Conservation (phyloP, 2,888 invertebrate genomes). For the Leptopilina syphax region DNA sequence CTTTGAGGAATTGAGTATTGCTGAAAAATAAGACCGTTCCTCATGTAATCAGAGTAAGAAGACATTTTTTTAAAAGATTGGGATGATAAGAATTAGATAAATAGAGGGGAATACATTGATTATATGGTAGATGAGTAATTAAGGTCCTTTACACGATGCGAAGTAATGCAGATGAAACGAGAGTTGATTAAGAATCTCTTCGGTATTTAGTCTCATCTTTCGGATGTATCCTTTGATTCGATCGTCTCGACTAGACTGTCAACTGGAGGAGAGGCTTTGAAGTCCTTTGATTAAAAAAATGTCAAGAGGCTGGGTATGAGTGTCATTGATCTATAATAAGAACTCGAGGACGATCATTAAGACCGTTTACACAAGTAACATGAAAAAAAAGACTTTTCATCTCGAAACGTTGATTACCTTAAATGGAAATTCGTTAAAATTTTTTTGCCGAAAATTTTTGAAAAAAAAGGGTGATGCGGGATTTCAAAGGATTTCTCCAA, state of each 20-base stretch:
- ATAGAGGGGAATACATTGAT: constrained; percentile 44
- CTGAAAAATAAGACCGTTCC: no score
- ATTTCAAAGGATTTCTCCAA: no score
- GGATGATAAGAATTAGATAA: not conserved
- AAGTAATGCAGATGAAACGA: constrained; percentile 45
- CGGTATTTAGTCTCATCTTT: constrained; percentile 56
- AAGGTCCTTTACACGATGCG: constrained; percentile 50
- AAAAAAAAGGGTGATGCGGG: no score
- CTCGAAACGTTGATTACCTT: not conserved
- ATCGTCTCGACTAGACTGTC: constrained; percentile 60
- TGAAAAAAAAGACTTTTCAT: constrained; percentile 38
- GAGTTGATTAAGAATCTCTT: constrained; percentile 66
- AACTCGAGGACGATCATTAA: constrained; percentile 30
- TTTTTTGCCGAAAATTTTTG: not conserved
- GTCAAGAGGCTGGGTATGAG: constrained; percentile 48
- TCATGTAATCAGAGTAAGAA: no score
- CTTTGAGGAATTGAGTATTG: no score
- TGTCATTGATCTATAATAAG: constrained; percentile 41
- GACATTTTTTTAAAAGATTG: not conserved
- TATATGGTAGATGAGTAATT: constrained; percentile 53
- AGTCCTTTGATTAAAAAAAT: constrained; percentile 74
- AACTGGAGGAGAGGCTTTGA: constrained; percentile 67
- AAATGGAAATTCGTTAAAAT: not conserved
- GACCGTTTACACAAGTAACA: constrained; percentile 51
- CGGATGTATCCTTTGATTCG: constrained; percentile 66